phyloP scores from a whole-genome alignment of 2,113 vertebrate genomes.

The Mungos mungo region DNA sequence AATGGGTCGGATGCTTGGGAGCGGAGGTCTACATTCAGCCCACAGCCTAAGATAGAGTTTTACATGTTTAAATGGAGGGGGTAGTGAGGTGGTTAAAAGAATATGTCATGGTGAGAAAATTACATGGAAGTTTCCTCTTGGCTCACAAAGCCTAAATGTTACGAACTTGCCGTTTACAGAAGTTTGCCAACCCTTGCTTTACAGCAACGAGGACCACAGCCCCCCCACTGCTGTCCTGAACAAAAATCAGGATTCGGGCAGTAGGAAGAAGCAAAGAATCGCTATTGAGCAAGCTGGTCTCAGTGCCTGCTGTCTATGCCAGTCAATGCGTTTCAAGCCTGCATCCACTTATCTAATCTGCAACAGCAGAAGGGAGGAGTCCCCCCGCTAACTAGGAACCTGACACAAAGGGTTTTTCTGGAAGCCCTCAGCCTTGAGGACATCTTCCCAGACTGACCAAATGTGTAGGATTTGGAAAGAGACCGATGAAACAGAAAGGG shows the following conservation, averaged over 20 bases:
- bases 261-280: neutral
- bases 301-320: neutral
- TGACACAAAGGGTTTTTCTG: neutral
- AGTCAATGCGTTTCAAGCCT: neutral
- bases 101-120: neutral
- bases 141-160: neutral
- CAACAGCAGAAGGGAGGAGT: neutral
- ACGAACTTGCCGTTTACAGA: neutral
- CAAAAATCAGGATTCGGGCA: neutral
- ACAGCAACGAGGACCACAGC: neutral
- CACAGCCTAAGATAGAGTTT: neutral
- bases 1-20: neutral
- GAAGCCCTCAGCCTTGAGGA: constrained; percentile 4
- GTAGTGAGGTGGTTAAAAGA: neutral
- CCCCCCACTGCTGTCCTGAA: neutral
- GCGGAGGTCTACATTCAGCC: neutral
- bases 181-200: neutral
- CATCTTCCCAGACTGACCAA: neutral
- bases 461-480: neutral
- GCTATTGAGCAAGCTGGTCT: neutral
- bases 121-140: neutral
- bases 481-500: neutral
- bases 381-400: neutral
- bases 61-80: neutral
- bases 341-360: neutral